Evolutionary conservation across 2,113 vertebrate genomes (phyloP), one percentile per base, ranked within the genome.

Genomic region (Tetrax tetrax): DNA sequence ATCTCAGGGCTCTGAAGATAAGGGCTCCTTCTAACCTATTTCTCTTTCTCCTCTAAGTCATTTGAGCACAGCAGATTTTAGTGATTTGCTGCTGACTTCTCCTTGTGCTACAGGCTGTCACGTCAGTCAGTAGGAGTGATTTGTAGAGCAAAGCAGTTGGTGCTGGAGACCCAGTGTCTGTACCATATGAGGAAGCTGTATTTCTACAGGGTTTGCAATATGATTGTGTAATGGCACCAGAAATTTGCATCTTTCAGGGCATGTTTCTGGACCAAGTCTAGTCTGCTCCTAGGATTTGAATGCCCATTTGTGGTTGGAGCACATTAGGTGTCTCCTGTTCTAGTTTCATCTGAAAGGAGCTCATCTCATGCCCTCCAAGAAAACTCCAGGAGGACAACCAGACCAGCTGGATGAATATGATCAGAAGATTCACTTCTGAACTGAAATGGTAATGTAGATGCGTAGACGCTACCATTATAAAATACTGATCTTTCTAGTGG

Each of bases 111-210:
- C 14, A 68, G 31, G 4, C 19, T 80, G 76, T 69, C 21, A 3
- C 17, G 19, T 65, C 57, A 12, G 16, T 20, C n/a, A 27, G 15
- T 35, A 28, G 63, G 47, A 87, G 70, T 35, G 79, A 51, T 83
- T 53, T 53, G 48, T 60, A 47, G 5, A 79, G 61, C 66, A 79
- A 47, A 85, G 83, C 61, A 68, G 35, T n/a, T 47, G 33, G 31
- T 4, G 9, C 50, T 76, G 85, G 75, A 74, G 47, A 41, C 29
- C 14, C 56, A 54, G 25, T 33, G n/a, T 59, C 51, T 0, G 0
- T 28, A 28, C 19, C 1, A 2, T 7, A 7, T 6, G 23, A 82
- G 50, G 65, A 91, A 90, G 45, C 19, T 72, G 13, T 38, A 31
- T 68, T 82, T 95, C 60, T 23, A 35, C 16, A 31, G 6, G 4